Percentiles rank a stretch among this genome's conserved stretches.
Evolutionary conservation across 2,888 invertebrate genomes (phyloP).

Genomic region (Eudasyphora cyanicolor): DNA sequence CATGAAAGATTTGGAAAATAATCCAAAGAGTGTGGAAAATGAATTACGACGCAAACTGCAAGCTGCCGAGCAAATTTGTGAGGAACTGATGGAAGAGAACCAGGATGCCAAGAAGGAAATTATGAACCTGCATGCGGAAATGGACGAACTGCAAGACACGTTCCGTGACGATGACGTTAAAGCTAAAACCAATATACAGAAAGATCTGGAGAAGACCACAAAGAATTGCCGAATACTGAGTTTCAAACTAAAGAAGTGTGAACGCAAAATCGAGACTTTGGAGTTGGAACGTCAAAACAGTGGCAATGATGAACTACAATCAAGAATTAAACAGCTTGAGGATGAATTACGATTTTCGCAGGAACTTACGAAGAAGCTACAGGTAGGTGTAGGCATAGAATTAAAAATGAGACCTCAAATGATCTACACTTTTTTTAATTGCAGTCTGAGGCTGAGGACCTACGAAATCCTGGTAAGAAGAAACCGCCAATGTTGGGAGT

Average conservation of each 20-base stretch:
- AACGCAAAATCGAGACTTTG: conserved; percentile 91
- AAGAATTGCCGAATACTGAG: conserved; percentile 99
- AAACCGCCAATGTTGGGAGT: conserved; percentile 83
- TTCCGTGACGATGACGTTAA: conserved; percentile 98
- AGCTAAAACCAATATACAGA: conserved; percentile 95
- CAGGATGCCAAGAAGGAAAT: conserved; percentile 96
- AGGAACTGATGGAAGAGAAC: conserved; percentile 97
- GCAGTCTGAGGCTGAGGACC: conserved; percentile 77
- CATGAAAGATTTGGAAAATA: conserved; percentile 87
- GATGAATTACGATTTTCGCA: conserved; percentile 91
- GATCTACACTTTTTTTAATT: background rate
- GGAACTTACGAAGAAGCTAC: conserved; percentile 86
- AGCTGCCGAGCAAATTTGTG: conserved; percentile 94
- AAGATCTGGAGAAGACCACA: conserved; percentile 96
- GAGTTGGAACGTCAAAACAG: conserved; percentile 90
- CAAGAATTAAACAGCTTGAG: conserved; percentile 89
- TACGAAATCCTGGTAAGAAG: conserved; percentile 80
- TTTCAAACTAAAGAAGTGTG: conserved; percentile 97
- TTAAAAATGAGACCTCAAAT: background rate
- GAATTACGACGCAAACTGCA: conserved; percentile 91
- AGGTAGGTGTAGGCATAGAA: conserved; percentile 79
- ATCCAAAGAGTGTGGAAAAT: conserved; percentile 81
- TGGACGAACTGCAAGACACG: conserved; percentile 99
- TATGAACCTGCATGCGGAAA: conserved; percentile 95
- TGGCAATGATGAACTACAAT: conserved; percentile 83